Percentiles rank a stretch among this genome's conserved stretches.
Evolutionary conservation across 2,113 vertebrate species (phyloP).

Genomic region (Craseonycteris thonglongyai): DNA sequence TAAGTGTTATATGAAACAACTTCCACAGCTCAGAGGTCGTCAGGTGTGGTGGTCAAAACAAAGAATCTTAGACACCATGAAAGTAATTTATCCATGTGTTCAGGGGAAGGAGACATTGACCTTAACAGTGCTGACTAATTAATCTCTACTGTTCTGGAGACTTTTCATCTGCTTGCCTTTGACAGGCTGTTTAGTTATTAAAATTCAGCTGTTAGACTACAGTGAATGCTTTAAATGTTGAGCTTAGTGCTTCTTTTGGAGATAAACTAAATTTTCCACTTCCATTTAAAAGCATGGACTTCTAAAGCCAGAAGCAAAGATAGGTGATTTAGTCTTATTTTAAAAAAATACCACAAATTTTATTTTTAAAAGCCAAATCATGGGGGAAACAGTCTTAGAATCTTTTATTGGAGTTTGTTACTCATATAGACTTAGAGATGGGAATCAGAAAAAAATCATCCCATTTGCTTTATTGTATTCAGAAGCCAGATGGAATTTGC

Average conservation of each 20-base stretch:
- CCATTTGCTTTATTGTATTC: constrained; percentile 13
- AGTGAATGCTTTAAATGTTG: background rate
- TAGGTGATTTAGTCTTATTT: background rate
- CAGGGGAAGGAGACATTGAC: background rate
- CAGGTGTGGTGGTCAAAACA: background rate
- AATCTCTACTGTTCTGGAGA: background rate
- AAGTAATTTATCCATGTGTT: background rate
- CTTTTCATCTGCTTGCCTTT: background rate
- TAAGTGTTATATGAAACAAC: background rate
- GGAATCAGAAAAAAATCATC: background rate
- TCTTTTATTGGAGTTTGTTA: constrained; percentile 4
- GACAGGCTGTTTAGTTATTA: background rate
- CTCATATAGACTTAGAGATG: background rate
- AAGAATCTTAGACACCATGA: background rate
- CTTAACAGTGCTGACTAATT: background rate
- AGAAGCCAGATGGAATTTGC: background rate
- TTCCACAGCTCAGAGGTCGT: background rate
- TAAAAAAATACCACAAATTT: constrained; percentile 8
- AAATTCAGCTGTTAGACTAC: background rate
- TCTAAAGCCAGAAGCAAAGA: constrained; percentile 20
- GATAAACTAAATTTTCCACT: constrained; percentile 22
- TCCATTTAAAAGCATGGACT: background rate
- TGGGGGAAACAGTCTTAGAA: background rate
- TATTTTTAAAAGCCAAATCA: constrained; percentile 26
- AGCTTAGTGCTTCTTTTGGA: background rate